These are phyloP conservation scores for Hypocryptadius cinnamomeus DNA, from an alignment of 2,113 vertebrate species.

Conservation along the genomic window DNA sequence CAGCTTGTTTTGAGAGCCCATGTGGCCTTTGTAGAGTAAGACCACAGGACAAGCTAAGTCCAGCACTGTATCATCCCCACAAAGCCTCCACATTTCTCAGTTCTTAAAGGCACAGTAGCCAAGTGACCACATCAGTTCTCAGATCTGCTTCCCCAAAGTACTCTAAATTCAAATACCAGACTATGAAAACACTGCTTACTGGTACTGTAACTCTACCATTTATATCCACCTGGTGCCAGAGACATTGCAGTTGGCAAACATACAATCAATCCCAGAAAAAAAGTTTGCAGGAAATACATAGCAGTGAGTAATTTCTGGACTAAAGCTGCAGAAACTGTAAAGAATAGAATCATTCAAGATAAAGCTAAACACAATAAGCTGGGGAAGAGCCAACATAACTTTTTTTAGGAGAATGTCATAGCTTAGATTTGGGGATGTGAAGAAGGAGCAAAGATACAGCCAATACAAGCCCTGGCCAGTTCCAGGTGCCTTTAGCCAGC, in stretches of 20 bases:
- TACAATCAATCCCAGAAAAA: neutral
- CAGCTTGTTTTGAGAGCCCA: neutral
- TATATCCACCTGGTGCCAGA: neutral
- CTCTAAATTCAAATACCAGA: neutral
- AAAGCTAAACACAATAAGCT: neutral
- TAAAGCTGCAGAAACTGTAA: neutral
- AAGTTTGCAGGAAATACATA: neutral
- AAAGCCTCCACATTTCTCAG: neutral
- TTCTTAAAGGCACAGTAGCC: neutral
- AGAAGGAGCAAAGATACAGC: neutral
- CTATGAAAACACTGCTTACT: neutral
- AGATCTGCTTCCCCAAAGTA: neutral
- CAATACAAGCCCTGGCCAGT: neutral
- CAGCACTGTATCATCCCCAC: neutral
- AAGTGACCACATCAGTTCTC: neutral
- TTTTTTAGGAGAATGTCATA: accelerated
- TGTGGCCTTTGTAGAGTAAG: neutral
- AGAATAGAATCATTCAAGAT: neutral
- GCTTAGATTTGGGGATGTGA: neutral
- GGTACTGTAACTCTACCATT: neutral
- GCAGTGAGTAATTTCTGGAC: neutral
- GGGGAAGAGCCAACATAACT: neutral
- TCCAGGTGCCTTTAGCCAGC: neutral
- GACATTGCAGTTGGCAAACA: neutral
- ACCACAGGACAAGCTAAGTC: neutral